Evolutionary conservation across 2,113 vertebrate genomes (phyloP).

Genomic region (Prinia subflava): DNA sequence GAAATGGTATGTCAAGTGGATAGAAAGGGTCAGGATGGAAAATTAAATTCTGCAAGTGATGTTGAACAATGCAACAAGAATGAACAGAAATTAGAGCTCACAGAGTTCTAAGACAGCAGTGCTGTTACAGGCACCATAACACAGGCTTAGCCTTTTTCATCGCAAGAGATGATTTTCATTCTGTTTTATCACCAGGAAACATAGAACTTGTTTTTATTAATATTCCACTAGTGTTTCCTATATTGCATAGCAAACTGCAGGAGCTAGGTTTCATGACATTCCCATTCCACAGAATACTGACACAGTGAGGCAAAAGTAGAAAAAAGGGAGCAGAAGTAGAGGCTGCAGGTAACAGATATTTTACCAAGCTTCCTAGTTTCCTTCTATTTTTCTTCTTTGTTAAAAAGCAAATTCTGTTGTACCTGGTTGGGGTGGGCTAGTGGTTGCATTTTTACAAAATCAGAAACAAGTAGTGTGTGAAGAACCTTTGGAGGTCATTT

Average conservation of each 20-base stretch:
- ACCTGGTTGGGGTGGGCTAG: background rate
- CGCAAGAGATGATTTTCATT: background rate
- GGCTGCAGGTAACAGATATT: background rate
- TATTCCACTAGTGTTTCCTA: background rate
- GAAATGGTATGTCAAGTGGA: background rate
- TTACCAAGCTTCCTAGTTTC: background rate
- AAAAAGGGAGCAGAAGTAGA: background rate
- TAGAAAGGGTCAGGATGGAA: background rate
- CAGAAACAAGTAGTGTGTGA: background rate
- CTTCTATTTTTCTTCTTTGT: background rate
- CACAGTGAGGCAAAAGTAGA: background rate
- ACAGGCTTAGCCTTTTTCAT: background rate
- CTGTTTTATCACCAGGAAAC: background rate
- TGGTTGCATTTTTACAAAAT: background rate
- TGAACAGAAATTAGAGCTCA: background rate
- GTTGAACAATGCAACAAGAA: background rate
- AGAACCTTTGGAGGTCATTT: background rate
- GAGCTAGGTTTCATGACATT: background rate
- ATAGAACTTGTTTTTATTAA: background rate
- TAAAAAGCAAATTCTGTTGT: background rate
- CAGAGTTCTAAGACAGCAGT: background rate
- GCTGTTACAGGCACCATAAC: background rate
- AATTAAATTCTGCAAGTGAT: background rate
- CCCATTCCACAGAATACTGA: background rate
- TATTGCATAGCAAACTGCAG: background rate